Evolutionary conservation across 1,140 invertebrate species (phyloP).

Genomic region (Drosophila lacertosa): DNA sequence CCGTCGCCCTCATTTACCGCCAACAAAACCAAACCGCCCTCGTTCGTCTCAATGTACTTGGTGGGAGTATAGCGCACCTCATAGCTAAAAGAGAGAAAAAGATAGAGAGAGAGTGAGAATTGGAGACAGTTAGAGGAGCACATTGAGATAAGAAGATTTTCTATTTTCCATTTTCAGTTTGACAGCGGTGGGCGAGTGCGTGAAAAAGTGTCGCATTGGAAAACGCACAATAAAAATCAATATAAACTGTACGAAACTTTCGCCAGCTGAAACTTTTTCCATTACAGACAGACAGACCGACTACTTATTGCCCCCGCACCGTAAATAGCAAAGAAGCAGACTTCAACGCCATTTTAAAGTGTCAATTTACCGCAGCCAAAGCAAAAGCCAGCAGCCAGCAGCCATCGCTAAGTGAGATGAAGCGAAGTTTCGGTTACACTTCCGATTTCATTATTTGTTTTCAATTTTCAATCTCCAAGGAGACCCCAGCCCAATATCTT

Average conservation of each 20-base stretch:
- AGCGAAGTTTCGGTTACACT: constrained; percentile 60
- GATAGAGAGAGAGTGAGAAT: constrained; percentile 15
- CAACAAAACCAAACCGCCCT: constrained; percentile 89
- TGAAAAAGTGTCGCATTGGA: constrained; percentile 56
- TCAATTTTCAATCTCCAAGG: constrained; percentile 60
- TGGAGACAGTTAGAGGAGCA: too few relatives aligned
- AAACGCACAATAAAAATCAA: constrained; percentile 81
- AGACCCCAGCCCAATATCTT: constrained; percentile 9
- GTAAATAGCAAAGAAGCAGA: constrained; percentile 78
- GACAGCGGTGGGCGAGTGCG: constrained; percentile 1
- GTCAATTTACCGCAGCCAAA: constrained; percentile 83
- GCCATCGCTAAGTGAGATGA: constrained; percentile 58
- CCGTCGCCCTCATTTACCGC: constrained; percentile 89
- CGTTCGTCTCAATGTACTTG: constrained; percentile 89
- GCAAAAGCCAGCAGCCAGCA: constrained; percentile 19
- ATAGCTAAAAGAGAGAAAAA: constrained; percentile 56
- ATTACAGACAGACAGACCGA: constrained; percentile 55
- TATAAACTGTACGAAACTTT: constrained; percentile 68
- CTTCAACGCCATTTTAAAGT: constrained; percentile 81
- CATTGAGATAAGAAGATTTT: constrained; percentile 64
- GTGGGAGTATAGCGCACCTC: constrained; percentile 86
- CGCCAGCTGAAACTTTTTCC: constrained; percentile 77
- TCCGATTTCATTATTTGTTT: constrained; percentile 66
- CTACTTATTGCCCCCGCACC: constrained; percentile 16
- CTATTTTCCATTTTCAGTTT: constrained; percentile 46